Evolutionary conservation across 2,113 vertebrate genomes (phyloP).

Genomic region (Silurus glanis): DNA sequence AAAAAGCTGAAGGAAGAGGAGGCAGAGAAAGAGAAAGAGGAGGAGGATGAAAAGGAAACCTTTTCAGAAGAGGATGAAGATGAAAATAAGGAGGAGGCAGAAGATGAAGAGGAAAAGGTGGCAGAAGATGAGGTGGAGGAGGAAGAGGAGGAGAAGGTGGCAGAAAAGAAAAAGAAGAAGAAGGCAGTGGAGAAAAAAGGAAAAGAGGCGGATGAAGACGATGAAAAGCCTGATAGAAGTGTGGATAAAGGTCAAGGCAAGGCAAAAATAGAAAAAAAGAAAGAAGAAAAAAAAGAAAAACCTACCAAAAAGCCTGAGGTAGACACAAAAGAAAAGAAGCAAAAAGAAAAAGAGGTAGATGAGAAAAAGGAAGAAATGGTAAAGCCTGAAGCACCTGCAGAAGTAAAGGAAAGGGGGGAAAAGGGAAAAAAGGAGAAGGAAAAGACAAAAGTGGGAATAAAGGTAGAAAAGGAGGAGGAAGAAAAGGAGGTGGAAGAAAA

Average conservation of each 20-base stretch:
- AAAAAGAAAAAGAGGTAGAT: neutral
- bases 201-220: constrained; percentile 9
- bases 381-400: too few relatives aligned
- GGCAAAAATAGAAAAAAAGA: neutral
- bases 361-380: too few relatives aligned
- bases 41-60: constrained; percentile 50
- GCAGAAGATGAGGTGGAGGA: neutral
- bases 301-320: neutral
- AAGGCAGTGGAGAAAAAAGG: constrained; percentile 3
- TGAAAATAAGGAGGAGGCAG: constrained; percentile 23
- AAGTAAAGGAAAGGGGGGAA: neutral
- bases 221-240: neutral
- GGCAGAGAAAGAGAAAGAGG: constrained; percentile 44
- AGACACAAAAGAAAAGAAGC: neutral
- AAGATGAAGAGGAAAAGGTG: neutral
- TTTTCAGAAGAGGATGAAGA: neutral
- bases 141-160: constrained; percentile 22
- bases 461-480: neutral
- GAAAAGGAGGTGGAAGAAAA: neutral
- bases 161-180: neutral
- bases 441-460: neutral
- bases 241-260: neutral
- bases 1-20: constrained; percentile 1
- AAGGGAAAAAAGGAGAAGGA: neutral
- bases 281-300: neutral